These are phyloP conservation scores for Sebastes oblongus DNA, from an alignment of 2,797 vertebrate genomes.

Conservation along the genomic window DNA sequence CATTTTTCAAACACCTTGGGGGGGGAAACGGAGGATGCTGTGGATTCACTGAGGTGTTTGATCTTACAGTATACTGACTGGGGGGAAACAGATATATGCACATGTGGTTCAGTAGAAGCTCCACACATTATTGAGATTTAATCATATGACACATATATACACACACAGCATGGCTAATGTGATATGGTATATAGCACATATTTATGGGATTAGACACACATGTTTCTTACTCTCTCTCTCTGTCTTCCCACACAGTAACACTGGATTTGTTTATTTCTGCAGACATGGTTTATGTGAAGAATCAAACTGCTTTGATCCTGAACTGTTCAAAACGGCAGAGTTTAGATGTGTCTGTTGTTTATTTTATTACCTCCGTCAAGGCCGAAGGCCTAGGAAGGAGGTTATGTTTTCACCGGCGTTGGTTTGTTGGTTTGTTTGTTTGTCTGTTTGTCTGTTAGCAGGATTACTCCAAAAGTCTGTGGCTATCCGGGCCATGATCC, in stretches of 20 bases:
- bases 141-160: neutral
- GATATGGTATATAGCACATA: too few relatives aligned
- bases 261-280: too few relatives aligned
- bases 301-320: neutral
- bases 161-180: neutral
- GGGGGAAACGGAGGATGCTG: neutral
- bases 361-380: neutral
- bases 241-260: too few relatives aligned
- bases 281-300: too few relatives aligned
- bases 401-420: too few relatives aligned
- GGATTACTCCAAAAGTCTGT: too few relatives aligned
- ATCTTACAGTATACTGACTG: neutral
- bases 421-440: too few relatives aligned
- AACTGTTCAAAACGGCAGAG: neutral
- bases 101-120: neutral
- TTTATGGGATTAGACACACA: too few relatives aligned
- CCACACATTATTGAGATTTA: neutral
- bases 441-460: too few relatives aligned
- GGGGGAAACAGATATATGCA: neutral
- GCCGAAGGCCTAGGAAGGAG: too few relatives aligned
- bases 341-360: neutral
- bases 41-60: conserved; percentile 8
- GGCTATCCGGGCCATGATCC: too few relatives aligned
- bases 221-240: too few relatives aligned
- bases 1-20: neutral